Evolutionary conservation across 2,888 invertebrate species (phyloP).

Genomic region (Melangyna quadrimaculata): DNA sequence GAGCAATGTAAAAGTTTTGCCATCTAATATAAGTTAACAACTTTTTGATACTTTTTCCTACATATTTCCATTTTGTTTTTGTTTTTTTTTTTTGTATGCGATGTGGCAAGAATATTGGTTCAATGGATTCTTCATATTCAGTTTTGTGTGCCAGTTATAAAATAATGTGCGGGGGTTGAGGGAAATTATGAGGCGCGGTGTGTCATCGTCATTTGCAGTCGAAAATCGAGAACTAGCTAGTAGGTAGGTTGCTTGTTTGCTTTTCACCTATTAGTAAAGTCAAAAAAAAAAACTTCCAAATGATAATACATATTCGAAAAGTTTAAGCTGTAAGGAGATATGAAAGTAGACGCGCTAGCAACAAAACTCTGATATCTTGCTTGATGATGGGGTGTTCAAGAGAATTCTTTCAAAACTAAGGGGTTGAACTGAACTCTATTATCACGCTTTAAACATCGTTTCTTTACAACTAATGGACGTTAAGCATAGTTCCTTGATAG

Average conservation of each 20-base stretch:
- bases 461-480: constrained; percentile 36
- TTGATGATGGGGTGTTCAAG: background rate
- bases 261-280: constrained; percentile 20
- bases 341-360: background rate
- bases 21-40: constrained; percentile 72
- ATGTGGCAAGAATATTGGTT: constrained; percentile 59
- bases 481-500: constrained; percentile 41
- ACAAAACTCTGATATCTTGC: background rate
- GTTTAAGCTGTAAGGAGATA: constrained; percentile 23
- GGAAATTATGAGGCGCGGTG: background rate
- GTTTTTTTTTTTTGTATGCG: constrained; percentile 7
- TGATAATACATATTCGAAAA: constrained; percentile 68
- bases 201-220: background rate
- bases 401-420: background rate
- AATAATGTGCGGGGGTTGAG: background rate
- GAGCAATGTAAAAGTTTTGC: constrained; percentile 68
- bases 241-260: background rate
- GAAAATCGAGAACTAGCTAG: too few relatives aligned
- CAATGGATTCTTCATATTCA: constrained; percentile 64
- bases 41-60: constrained; percentile 54
- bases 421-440: constrained; percentile 1
- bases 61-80: background rate
- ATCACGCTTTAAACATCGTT: constrained; percentile 12
- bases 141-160: background rate
- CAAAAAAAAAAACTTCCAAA: constrained; percentile 44